Percentiles rank a stretch among this genome's conserved stretches.
Conservation (phyloP, 35 echinoderm and acorn worm species). For the Stichopus chloronotus region DNA sequence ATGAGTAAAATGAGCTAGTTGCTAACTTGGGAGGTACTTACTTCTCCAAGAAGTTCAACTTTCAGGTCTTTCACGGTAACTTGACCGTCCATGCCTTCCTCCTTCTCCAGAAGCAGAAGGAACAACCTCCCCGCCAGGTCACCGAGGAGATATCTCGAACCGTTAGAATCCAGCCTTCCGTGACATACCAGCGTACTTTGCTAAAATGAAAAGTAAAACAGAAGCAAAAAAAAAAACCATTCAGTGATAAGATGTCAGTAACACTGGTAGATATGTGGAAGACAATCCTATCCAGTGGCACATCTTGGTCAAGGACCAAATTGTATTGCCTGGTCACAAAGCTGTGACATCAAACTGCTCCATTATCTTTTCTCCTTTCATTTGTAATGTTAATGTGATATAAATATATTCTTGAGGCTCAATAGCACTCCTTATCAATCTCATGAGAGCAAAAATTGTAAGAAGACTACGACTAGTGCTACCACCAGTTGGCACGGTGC, state of each 20-base stretch:
- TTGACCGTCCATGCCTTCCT: constrained; percentile 84
- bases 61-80: constrained; percentile 93
- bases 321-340: too few relatives aligned
- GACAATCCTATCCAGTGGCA: too few relatives aligned
- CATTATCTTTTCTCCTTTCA: too few relatives aligned
- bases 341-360: too few relatives aligned
- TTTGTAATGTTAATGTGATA: too few relatives aligned
- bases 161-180: constrained; percentile 86
- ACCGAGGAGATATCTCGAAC: constrained; percentile 89
- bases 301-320: too few relatives aligned
- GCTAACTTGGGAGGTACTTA: constrained; percentile 5
- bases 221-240: background rate
- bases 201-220: constrained; percentile 45
- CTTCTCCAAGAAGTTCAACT: constrained; percentile 90
- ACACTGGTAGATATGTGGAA: background rate
- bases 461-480: too few relatives aligned
- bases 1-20: too few relatives aligned
- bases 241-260: background rate
- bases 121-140: constrained; percentile 91
- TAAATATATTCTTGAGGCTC: too few relatives aligned
- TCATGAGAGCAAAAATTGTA: too few relatives aligned
- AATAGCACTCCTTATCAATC: too few relatives aligned
- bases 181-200: constrained; percentile 92
- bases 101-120: constrained; percentile 91
- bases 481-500: too few relatives aligned